These are phyloP conservation scores for Gobius niger DNA, from an alignment of 2,113 vertebrate genomes.

Conservation along the genomic window DNA sequence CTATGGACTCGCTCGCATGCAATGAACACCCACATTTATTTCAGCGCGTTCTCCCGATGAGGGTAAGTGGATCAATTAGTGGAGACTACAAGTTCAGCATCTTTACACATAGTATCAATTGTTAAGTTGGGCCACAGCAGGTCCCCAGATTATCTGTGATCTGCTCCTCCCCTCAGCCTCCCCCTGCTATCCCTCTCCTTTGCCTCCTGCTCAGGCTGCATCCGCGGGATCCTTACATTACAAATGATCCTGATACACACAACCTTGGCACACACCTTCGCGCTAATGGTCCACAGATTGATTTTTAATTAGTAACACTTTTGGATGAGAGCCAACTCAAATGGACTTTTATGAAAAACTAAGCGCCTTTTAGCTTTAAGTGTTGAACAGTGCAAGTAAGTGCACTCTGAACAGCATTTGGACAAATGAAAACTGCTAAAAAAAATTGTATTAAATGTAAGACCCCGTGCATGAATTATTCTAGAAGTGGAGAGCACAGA, in stretches of 20 bases:
- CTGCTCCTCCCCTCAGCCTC: slow-evolving; percentile 71
- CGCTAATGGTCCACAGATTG: slow-evolving; percentile 96
- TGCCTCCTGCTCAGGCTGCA: slow-evolving; percentile 56
- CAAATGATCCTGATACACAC: slow-evolving; percentile 89
- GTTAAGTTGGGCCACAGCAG: slow-evolving; percentile 84
- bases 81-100: slow-evolving; percentile 97
- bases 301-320: slow-evolving; percentile 99
- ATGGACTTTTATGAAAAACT: slow-evolving; percentile 81
- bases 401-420: slow-evolving; percentile 32
- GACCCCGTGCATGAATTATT: slow-evolving; percentile 10
- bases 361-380: slow-evolving; percentile 74
- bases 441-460: slow-evolving; percentile 14
- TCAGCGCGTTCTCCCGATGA: slow-evolving; percentile 85
- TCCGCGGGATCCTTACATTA: slow-evolving; percentile 83
- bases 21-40: slow-evolving; percentile 91
- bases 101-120: slow-evolving; percentile 89
- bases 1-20: slow-evolving; percentile 84
- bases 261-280: slow-evolving; percentile 85
- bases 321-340: slow-evolving; percentile 90
- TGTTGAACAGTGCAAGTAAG: slow-evolving; percentile 60
- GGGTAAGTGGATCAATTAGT: slow-evolving; percentile 95
- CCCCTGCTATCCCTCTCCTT: slow-evolving; percentile 34
- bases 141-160: slow-evolving; percentile 90
- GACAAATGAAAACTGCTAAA: slow-evolving; percentile 32
- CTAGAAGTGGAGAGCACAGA: not conserved